Evolutionary conservation across 2,888 invertebrate genomes (phyloP).

Genomic region (Cheilosia pagana): DNA sequence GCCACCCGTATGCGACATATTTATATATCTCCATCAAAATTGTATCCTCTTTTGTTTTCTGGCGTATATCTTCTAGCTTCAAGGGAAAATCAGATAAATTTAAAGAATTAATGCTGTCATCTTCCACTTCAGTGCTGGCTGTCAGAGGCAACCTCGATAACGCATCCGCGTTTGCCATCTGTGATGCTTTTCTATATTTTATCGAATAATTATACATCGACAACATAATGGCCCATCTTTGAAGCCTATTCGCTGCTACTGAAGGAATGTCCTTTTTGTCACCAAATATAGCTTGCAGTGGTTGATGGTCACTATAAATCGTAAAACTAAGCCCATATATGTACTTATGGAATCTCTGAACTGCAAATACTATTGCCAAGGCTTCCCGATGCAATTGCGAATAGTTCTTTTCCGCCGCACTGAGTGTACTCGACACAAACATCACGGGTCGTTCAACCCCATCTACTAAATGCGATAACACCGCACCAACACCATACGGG

Average conservation of each 20-base stretch:
- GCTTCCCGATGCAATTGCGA: slow-evolving; percentile 78
- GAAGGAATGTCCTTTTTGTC: slow-evolving; percentile 62
- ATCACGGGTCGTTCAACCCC: slow-evolving; percentile 54
- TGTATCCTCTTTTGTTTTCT: slow-evolving; percentile 1
- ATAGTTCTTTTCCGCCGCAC: slow-evolving; percentile 70
- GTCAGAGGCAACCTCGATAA: slow-evolving; percentile 66
- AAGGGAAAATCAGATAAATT: slow-evolving; percentile 44
- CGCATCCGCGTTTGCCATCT: slow-evolving; percentile 68
- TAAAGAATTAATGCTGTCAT: slow-evolving; percentile 58
- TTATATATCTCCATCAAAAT: slow-evolving; percentile 10
- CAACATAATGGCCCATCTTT: slow-evolving; percentile 37
- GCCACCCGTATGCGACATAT: slow-evolving; percentile 49
- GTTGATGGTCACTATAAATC: slow-evolving; percentile 5
- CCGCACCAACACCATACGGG: slow-evolving; percentile 28
- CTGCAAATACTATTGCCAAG: slow-evolving; percentile 80
- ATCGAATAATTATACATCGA: slow-evolving; percentile 50
- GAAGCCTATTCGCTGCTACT: slow-evolving; percentile 54
- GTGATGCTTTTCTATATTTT: slow-evolving; percentile 41
- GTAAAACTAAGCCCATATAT: slow-evolving; percentile 78
- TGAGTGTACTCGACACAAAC: slow-evolving; percentile 56
- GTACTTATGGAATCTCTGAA: slow-evolving; percentile 81
- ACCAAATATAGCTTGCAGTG: not conserved
- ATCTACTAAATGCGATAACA: slow-evolving; percentile 47
- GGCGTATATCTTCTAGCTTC: slow-evolving; percentile 38
- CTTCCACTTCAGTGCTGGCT: slow-evolving; percentile 9